Percentiles rank a stretch among this genome's conserved stretches.
Conservation (phyloP, 2,797 vertebrate species). For the Acridotheres tristis region DNA sequence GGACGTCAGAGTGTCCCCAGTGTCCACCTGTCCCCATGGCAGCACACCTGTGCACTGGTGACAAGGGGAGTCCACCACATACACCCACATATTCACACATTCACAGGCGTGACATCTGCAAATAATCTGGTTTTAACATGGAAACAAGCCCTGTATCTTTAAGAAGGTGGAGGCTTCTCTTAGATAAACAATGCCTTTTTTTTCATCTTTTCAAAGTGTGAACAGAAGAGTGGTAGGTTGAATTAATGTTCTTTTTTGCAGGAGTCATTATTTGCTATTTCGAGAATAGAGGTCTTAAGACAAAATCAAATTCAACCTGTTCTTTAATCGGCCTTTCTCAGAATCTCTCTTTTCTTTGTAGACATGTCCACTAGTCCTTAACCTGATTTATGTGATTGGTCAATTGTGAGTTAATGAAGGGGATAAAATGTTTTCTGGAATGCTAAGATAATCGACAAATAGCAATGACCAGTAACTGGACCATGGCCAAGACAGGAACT, state of each 20-base stretch:
- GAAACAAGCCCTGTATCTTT: background rate
- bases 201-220: constrained; percentile 1
- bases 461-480: constrained; percentile 56
- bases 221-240: background rate
- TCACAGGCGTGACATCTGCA: background rate
- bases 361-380: constrained; percentile 48
- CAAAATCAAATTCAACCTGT: constrained; percentile 33
- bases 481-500: constrained; percentile 36
- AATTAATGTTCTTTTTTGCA: constrained; percentile 13
- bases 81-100: background rate
- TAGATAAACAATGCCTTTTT: background rate
- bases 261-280: constrained; percentile 2
- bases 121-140: background rate
- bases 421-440: constrained; percentile 71
- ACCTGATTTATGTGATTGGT: constrained; percentile 66
- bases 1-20: background rate
- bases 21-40: background rate
- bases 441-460: constrained; percentile 48
- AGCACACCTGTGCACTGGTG: background rate
- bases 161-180: background rate
- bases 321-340: constrained; percentile 35
- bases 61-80: accelerated
- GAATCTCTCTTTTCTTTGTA: constrained; percentile 36
- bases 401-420: constrained; percentile 71
- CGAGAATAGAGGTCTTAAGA: background rate